Conservation (phyloP, 2,797 vertebrate species). For the Darevskia nairensis region DNA sequence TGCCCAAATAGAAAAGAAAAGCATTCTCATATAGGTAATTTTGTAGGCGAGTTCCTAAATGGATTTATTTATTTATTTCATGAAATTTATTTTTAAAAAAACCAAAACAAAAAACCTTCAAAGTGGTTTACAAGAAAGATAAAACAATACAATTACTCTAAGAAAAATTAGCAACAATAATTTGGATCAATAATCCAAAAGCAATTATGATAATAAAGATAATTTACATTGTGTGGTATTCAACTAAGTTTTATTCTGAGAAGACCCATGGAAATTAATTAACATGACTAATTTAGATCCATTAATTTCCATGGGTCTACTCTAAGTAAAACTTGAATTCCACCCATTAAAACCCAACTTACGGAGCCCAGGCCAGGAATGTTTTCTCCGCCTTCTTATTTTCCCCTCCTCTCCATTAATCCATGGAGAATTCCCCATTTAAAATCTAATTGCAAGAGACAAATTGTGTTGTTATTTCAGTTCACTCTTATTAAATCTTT, state of each 20-base stretch:
- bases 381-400: constrained; percentile 3
- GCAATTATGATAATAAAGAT: not conserved
- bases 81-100: too few relatives aligned
- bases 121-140: too few relatives aligned
- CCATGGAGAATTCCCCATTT: constrained; percentile 25
- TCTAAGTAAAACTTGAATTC: too few relatives aligned
- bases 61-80: too few relatives aligned
- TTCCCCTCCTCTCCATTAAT: too few relatives aligned
- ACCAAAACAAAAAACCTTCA: too few relatives aligned
- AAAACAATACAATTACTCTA: too few relatives aligned
- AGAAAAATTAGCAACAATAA: too few relatives aligned
- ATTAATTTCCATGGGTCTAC: too few relatives aligned
- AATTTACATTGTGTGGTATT: not conserved
- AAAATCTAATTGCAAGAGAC: constrained; percentile 25
- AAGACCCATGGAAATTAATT: too few relatives aligned
- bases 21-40: constrained; percentile 2
- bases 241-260: too few relatives aligned
- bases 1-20: constrained; percentile 19
- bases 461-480: constrained; percentile 48
- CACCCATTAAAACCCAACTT: constrained; percentile 14
- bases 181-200: not conserved
- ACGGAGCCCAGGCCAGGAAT: not conserved
- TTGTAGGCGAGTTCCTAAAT: not conserved
- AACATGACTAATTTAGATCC: too few relatives aligned
- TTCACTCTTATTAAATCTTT: constrained; percentile 57